Evolutionary conservation across 2,113 vertebrate genomes (phyloP).

Genomic region (Istiophorus platypterus): DNA sequence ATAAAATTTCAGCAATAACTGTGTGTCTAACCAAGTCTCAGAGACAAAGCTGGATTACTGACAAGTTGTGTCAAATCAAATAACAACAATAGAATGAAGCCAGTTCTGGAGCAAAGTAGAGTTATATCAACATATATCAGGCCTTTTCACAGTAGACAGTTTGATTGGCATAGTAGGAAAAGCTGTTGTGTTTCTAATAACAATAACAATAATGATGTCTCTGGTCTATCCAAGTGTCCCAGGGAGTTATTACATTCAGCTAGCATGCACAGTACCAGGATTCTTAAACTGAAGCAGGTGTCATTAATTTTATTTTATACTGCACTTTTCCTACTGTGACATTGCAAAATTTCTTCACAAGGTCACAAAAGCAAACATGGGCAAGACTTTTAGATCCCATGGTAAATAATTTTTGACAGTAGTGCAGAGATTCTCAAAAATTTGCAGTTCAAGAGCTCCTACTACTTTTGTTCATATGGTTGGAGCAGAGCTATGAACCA

Average conservation of each 20-base stretch:
- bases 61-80: neutral
- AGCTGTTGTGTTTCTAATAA: neutral
- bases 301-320: neutral
- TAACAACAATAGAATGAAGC: neutral
- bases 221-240: neutral
- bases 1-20: neutral
- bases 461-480: neutral
- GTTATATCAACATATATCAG: neutral
- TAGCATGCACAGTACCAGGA: neutral
- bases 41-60: neutral
- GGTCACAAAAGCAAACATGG: too few relatives aligned
- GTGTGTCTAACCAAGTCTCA: neutral
- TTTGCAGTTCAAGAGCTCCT: constrained; percentile 1
- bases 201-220: neutral
- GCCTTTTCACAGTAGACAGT: too few relatives aligned
- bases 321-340: neutral
- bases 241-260: neutral
- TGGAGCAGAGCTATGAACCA: neutral
- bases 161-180: neutral
- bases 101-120: neutral
- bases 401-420: neutral
- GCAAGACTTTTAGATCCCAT: neutral
- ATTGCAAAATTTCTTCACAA: neutral
- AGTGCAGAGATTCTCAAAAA: neutral
- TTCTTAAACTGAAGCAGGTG: neutral